Base-by-base conservation (phyloP, 37 sponge, comb jelly and placozoan genomes). In the Lycopodina hypogea region DNA sequence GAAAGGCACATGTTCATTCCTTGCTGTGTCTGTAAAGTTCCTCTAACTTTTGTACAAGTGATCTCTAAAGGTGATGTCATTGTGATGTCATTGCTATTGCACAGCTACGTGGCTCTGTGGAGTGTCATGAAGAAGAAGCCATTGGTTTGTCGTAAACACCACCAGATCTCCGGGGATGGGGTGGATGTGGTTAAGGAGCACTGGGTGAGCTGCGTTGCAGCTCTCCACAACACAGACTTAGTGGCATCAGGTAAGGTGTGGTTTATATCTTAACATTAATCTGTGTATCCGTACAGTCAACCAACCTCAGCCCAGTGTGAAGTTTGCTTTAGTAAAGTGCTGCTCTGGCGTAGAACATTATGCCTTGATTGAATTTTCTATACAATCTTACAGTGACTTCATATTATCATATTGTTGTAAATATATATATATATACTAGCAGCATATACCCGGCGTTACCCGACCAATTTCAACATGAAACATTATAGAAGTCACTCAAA, bases 81-180 rank as follows among this genome's bases (percentile, higher is more conserved):
- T 62, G 29, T 23, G 9, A 23, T 62, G 11, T 17, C n/a, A 34
- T 64, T 81, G 45, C 53, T 28, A 76, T 1, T 38, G 6, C 57
- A 22, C 72, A 92, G 87, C 39, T 76, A 63, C 34, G 23, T 98
- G 11, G 84, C 84, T 52, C 83, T 95, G 73, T 98, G 99, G 99
- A 83, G 64, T 35, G 8, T 93, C 17, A 67, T 63, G 42, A 95
- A 95, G 90, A 98, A 98, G 94, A 95, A 93, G 69, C 99, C 99
- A 19, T 42, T 88, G 34, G 74, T 81, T 28, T 32, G 69, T 35
- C 22, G 36, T 18, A 72, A 18, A 11, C 81, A 90, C 42, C 45
- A 71, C 30, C 2, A 8, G 3, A 22, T 39, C 11, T 17, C 37
- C 17, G 1, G 2, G 33, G 48, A 18, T 26, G 6, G 19, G 21